phyloP scores from a whole-genome alignment of 2,888 invertebrate species.

The Capitulum mitella region DNA sequence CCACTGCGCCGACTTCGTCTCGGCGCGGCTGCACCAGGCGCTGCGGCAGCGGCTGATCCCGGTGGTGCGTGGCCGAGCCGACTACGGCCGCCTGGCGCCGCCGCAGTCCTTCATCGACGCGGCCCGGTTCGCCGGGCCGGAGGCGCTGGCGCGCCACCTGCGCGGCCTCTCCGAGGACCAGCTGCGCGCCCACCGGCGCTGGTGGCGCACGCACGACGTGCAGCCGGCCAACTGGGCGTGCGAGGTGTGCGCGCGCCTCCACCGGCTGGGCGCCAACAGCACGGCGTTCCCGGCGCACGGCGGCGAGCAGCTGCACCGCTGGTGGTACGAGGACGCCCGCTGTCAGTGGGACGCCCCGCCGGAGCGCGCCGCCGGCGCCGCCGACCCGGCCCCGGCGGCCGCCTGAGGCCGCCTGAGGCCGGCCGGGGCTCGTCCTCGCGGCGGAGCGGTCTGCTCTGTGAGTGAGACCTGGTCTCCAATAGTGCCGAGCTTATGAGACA shows the following conservation, averaged over 20 bases:
- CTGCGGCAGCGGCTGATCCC: constrained; percentile 4
- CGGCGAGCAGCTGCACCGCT: neutral
- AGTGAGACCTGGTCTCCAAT: too few relatives aligned
- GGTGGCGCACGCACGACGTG: constrained; percentile 3
- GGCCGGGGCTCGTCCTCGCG: too few relatives aligned
- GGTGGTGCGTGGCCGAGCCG: constrained; percentile 1
- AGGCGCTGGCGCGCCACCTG: constrained; percentile 7
- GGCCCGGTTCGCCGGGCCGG: neutral
- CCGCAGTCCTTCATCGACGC: neutral
- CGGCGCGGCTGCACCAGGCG: constrained; percentile 13
- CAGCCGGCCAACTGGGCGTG: constrained; percentile 8
- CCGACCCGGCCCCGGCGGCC: too few relatives aligned
- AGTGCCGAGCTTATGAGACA: too few relatives aligned
- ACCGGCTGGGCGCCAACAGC: neutral
- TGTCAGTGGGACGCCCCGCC: neutral
- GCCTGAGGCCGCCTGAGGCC: too few relatives aligned
- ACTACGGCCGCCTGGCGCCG: constrained; percentile 1
- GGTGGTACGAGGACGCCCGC: constrained; percentile 6
- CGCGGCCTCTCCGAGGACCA: neutral
- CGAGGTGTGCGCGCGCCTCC: neutral
- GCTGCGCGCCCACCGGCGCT: neutral
- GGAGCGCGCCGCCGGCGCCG: too few relatives aligned
- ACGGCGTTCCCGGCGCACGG: neutral
- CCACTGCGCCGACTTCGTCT: constrained; percentile 11
- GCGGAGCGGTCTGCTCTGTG: too few relatives aligned